Base-by-base conservation (phyloP, 2,797 vertebrate genomes). In the Onychomys leucogaster region DNA sequence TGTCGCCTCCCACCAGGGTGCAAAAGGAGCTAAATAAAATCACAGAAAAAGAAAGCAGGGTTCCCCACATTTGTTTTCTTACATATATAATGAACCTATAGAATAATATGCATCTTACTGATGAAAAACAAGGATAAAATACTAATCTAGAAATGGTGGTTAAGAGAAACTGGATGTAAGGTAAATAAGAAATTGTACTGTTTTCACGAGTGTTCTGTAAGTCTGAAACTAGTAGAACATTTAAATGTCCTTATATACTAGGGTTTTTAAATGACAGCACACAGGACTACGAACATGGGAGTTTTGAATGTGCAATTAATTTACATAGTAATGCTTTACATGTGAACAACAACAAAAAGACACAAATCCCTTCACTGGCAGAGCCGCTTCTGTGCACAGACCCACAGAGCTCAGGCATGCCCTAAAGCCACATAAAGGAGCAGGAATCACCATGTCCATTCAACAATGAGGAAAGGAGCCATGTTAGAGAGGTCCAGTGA, bases 181-280 rank as follows among this genome's bases (percentile, higher is more conserved):
- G 23, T 67, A 43, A 59, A 67, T 61, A 10, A 61, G 8, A 10
- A 61, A 67, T 67, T 82, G 19, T 82, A 21, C 14, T 83, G 10
- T 52, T 49, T 49, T 52, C 19, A 73, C 23, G 63, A 73, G 8
- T 94, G 76, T 78, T 86, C 73, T 77, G 25, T 65, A 85, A 93
- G 71, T 43, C 71, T 92, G 77, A 93, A 91, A 94, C 55, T 49
- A 59, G 37, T 80, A 83, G 46, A 52, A 90, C 37, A 57, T 37
- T 67, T 43, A 86, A 91, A 52, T 25, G 67, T 81, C 77, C 57
- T 81, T 85, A 94, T 49, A 77, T 84, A 95, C 71, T 52, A 85
- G 5, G 5, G 4, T n/a, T 90, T 87, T 84, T 71, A 76, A 52
- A 75, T 89, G 89, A 82, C 16, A 71, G 19, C 43, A 76, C 49